phyloP scores from a whole-genome alignment of 2,113 vertebrate genomes.

The Glaucidium brasilianum region DNA sequence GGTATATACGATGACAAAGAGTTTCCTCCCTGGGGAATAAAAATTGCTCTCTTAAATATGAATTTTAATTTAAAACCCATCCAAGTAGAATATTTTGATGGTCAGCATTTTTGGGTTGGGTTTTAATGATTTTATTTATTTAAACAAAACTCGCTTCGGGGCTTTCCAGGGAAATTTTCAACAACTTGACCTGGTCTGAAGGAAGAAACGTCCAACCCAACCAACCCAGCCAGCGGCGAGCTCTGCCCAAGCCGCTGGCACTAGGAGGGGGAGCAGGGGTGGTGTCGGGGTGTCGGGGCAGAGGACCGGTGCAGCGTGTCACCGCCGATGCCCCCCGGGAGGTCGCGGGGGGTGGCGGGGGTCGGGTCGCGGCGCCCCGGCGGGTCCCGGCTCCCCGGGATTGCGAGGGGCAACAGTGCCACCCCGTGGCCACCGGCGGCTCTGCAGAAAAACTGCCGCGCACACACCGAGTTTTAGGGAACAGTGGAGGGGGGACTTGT shows the following conservation, averaged over 20 bases:
- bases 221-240: accelerated
- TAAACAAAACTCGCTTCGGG: neutral
- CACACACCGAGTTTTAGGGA: accelerated
- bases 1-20: neutral
- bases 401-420: neutral
- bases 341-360: no score
- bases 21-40: neutral
- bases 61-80: neutral
- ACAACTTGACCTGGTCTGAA: accelerated
- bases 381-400: neutral
- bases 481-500: accelerated
- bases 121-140: neutral
- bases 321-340: neutral
- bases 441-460: accelerated
- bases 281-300: accelerated
- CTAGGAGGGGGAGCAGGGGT: accelerated
- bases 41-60: neutral
- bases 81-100: neutral
- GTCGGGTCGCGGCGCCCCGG: no score
- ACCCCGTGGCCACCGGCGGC: neutral
- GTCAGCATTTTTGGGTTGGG: no score
- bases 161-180: neutral
- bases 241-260: accelerated
- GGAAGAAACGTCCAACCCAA: neutral
- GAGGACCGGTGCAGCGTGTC: accelerated